Percentiles rank a stretch among this genome's conserved stretches.
phyloP scores from a whole-genome alignment of 1,140 invertebrate species.

The Drosophila ercepeae region DNA sequence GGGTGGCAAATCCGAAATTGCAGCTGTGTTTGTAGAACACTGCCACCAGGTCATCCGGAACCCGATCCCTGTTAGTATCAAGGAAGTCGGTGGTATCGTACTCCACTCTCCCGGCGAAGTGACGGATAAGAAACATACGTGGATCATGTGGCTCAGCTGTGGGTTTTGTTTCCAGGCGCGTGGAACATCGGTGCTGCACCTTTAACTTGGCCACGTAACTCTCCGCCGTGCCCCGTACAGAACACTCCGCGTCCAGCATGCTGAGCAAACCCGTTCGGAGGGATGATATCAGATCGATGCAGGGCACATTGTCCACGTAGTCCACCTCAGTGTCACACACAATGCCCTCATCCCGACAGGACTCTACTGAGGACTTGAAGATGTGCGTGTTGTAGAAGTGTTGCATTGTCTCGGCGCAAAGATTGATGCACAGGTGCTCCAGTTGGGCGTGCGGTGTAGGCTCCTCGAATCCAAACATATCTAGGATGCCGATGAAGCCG shows the following conservation, averaged over 20 bases:
- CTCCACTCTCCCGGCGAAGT: constrained; percentile 94
- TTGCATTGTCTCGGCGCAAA: constrained; percentile 98
- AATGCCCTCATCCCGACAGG: constrained; percentile 96
- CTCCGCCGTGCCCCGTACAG: constrained; percentile 93
- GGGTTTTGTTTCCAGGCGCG: constrained; percentile 85
- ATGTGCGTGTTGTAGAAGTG: constrained; percentile 99
- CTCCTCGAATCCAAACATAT: constrained; percentile 98
- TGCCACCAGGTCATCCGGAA: constrained; percentile 95
- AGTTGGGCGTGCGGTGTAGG: constrained; percentile 92
- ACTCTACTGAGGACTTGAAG: constrained; percentile 97
- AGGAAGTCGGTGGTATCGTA: constrained; percentile 96
- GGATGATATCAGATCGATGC: constrained; percentile 97
- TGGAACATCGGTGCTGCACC: constrained; percentile 92
- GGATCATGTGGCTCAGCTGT: constrained; percentile 87
- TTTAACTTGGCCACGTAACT: constrained; percentile 94
- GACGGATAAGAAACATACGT: constrained; percentile 94
- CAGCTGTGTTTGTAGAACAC: constrained; percentile 97
- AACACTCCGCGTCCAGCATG: constrained; percentile 97
- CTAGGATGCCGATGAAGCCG: constrained; percentile 96
- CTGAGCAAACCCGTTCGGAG: constrained; percentile 95
- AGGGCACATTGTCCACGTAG: constrained; percentile 97
- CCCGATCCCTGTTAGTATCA: constrained; percentile 95
- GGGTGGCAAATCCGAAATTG: constrained; percentile 97
- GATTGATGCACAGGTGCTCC: constrained; percentile 96
- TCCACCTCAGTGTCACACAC: constrained; percentile 95